Percentiles rank a stretch among this genome's conserved stretches.
Evolutionary conservation across 2,888 invertebrate genomes (phyloP).

Genomic region (Temnothorax ravouxi): DNA sequence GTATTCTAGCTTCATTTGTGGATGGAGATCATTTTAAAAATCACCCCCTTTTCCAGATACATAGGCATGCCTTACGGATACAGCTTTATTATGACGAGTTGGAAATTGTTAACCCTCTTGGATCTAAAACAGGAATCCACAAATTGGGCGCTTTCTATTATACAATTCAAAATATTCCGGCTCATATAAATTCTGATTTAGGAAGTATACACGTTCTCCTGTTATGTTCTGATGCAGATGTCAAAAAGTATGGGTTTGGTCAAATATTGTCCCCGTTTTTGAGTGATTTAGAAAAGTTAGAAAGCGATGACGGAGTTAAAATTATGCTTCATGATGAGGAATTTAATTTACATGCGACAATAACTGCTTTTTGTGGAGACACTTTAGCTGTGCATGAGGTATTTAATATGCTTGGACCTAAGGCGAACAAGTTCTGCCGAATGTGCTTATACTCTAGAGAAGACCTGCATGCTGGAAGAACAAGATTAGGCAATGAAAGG

Average conservation of each 20-base stretch:
- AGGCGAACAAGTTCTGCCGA: neutral
- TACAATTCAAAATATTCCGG: neutral
- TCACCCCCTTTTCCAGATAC: neutral
- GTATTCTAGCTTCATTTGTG: neutral
- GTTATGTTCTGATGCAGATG: neutral
- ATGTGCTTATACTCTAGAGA: constrained; percentile 1
- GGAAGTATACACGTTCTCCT: neutral
- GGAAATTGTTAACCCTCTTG: neutral
- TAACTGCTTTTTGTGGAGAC: neutral
- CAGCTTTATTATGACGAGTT: constrained; percentile 6
- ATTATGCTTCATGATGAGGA: neutral
- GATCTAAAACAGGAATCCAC: neutral
- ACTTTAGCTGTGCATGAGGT: neutral
- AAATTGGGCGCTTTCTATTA: neutral
- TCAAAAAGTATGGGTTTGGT: neutral
- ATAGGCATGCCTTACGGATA: neutral
- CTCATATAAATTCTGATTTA: neutral
- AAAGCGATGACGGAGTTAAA: neutral
- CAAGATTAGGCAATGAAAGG: neutral
- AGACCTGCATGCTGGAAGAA: neutral
- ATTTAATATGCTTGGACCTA: neutral
- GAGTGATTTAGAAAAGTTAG: neutral
- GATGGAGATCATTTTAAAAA: neutral
- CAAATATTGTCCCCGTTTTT: neutral
- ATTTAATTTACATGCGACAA: neutral